Evolutionary conservation across 2,797 vertebrate genomes (phyloP), one percentile per base, ranked within the genome.

Genomic region (Catostomus latipinnis): DNA sequence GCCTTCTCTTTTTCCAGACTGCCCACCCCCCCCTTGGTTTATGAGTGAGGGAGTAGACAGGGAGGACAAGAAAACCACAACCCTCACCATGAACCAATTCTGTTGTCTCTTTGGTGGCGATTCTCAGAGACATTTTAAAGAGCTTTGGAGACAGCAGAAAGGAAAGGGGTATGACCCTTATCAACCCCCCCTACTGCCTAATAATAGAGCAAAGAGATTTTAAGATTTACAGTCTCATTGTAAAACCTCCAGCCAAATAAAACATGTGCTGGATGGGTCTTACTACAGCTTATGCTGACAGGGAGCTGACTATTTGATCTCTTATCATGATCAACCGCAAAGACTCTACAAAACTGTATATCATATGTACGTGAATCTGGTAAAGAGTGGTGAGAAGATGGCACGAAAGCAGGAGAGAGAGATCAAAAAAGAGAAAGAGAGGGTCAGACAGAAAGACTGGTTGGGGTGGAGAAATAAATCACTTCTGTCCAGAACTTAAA

Each of bases 401-500:
- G 61, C 45, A 80, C 18, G 34, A 13, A 13, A 53, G 61, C 8
- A 43, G 63, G 1, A 70, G 58, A 58, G 49, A 72, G 46, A 6
- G n/a, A 77, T 16, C 71, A 66, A 81, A 69, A 78, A 66, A 56
- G 13, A 73, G 67, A 71, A 12, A 80, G 43, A 67, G 16, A 50
- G 18, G 74, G 66, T 69, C 61, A 74, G 71, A 74, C 50, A 62
- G 54, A 63, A 22, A 71, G 52, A 57, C 34, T 76, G 60, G 60
- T 58, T 73, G 18, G 52, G 77, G 50, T 72, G 70, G 45, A 72
- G 61, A 72, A 73, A 80, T 80, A 80, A 80, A 80, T 72, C 78
- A 80, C 70, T 73, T 72, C 69, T 80, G 78, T 80, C 63, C 78
- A 52, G 70, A 54, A 66, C 71, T 73, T 80, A 62, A 74, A 63